These are phyloP conservation scores for Cydia splendana DNA, from an alignment of 1,140 invertebrate species.

Conservation along the genomic window DNA sequence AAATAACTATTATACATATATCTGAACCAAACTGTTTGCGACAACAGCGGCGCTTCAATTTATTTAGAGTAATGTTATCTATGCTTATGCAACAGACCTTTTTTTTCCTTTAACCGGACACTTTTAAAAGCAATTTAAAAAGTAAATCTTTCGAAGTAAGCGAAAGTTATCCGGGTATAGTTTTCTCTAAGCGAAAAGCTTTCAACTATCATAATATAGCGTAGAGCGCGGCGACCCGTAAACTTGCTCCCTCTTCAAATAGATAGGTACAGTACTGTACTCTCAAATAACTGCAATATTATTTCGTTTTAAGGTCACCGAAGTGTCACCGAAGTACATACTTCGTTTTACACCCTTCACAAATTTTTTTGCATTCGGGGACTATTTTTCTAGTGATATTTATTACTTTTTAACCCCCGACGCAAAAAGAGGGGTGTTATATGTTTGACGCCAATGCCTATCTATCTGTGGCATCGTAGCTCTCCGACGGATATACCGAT, in stretches of 20 bases:
- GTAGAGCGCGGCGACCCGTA: slow-evolving; percentile 54
- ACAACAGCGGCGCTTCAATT: background rate
- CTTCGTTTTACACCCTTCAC: background rate
- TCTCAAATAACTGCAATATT: slow-evolving; percentile 43
- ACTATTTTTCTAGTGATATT: background rate
- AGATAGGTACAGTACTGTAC: slow-evolving; percentile 39
- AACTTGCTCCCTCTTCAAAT: slow-evolving; percentile 54
- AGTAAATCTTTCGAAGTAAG: background rate
- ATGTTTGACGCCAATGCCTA: too few relatives aligned
- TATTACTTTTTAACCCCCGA: too few relatives aligned
- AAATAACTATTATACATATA: slow-evolving; percentile 16
- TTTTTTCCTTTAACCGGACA: background rate
- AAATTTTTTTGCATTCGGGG: background rate
- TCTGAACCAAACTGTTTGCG: background rate
- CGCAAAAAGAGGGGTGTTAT: too few relatives aligned
- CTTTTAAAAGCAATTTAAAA: background rate
- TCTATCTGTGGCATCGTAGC: too few relatives aligned
- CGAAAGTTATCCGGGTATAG: slow-evolving; percentile 19
- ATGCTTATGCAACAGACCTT: background rate
- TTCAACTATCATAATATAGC: slow-evolving; percentile 44
- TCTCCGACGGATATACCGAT: too few relatives aligned
- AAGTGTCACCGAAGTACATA: slow-evolving; percentile 1
- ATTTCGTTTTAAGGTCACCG: slow-evolving; percentile 35
- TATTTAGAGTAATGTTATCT: background rate
- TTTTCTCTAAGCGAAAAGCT: slow-evolving; percentile 43